Evolutionary conservation across 2,888 invertebrate species (phyloP).

Genomic region (Hofmannophila pseudospretella): DNA sequence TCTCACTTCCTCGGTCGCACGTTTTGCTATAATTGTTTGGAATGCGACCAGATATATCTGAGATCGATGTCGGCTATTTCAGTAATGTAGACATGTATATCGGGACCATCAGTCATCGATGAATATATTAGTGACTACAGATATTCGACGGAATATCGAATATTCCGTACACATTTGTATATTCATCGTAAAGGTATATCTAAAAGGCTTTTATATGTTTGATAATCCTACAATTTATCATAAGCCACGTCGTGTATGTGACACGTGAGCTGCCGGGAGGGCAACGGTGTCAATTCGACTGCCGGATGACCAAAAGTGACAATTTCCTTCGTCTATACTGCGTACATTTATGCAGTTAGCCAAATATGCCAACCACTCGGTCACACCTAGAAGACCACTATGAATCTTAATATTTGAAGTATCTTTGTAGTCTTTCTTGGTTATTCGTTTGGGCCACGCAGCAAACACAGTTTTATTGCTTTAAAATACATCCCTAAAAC

Average conservation of each 20-base stretch:
- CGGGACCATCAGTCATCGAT: slow-evolving; percentile 2
- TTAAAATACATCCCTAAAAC: neutral
- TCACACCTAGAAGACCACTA: too few species aligned
- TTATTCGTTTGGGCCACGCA: too few species aligned
- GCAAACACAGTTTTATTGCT: too few species aligned
- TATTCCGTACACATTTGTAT: neutral
- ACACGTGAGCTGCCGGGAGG: slow-evolving; percentile 22
- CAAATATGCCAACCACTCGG: too few species aligned
- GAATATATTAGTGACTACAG: neutral
- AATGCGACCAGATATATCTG: slow-evolving; percentile 40
- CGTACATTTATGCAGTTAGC: neutral
- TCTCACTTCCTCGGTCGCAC: slow-evolving; percentile 49
- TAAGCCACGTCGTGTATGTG: slow-evolving; percentile 22
- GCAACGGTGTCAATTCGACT: slow-evolving; percentile 45
- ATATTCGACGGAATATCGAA: neutral
- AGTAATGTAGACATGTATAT: slow-evolving; percentile 20
- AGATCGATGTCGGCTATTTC: slow-evolving; percentile 28
- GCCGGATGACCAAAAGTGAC: slow-evolving; percentile 53
- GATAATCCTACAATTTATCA: slow-evolving; percentile 10
- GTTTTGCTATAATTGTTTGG: slow-evolving; percentile 43
- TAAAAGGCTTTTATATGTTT: neutral
- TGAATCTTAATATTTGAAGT: too few species aligned
- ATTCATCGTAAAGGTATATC: too few species aligned
- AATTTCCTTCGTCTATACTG: slow-evolving; percentile 42
- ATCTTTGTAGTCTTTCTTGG: too few species aligned